Base-by-base conservation (phyloP, 2,797 vertebrate species). In the Artibeus jamaicensis region DNA sequence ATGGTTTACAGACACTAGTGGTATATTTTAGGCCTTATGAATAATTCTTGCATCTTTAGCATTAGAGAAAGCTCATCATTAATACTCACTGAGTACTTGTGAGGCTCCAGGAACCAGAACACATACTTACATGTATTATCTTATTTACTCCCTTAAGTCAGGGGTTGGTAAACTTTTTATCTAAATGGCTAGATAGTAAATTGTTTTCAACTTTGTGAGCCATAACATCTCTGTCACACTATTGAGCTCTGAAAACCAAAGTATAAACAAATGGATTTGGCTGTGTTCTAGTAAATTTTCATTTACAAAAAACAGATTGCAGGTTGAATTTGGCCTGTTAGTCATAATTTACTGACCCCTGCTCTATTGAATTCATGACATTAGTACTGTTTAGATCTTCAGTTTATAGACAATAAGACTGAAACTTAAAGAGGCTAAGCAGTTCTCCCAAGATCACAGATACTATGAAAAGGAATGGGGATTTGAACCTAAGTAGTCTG, bases 271-370 rank as follows among this genome's bases (percentile, higher is more conserved):
- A 26, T 88, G 39, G 19, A 32, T 85, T 16, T 91, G 11, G 53
- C 26, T 73, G 2, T 74, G 34, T 93, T 88, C n/a, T 37, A 93
- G 82, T 46, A 94, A 92, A 95, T 73, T 6, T 91, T 96, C 78
- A 78, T 91, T 94, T 89, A 76, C 21, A n/a, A 95, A 91, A 93
- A 91, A 86, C 29, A 57, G 15, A 4, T 42, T 86, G 6, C 12
- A 76, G 50, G 15, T n/a, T n/a, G 3, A 78, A 84, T 93, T 83
- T 83, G 48, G n/a, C 44, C 32, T 7, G 4, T 5, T 90, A 55
- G 32, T 11, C 19, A 79, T 68, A 74, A 82, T 92, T 96, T 78
- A 1, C 48, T 85, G 50, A 81, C 29, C 5, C 21, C 37, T 73
- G 7, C 18, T n/a, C 77, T 82, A 70, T 39, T 34, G 5, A 79